Base-by-base conservation (phyloP, 2,888 invertebrate genomes). In the Drosophila parthenogenetica region DNA sequence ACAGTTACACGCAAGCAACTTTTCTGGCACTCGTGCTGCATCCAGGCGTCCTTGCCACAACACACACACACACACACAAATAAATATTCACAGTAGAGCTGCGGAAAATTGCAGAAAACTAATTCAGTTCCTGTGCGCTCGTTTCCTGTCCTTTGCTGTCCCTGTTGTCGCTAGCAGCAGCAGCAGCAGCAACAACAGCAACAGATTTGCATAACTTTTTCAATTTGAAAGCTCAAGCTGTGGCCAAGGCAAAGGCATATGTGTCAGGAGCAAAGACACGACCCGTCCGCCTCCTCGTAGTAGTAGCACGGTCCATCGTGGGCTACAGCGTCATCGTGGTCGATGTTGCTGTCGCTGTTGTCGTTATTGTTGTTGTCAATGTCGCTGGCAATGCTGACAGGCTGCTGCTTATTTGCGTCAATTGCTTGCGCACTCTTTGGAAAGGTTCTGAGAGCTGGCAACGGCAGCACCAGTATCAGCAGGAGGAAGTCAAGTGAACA, bases 161-260 rank as follows among this genome's bases (percentile, higher is more conserved):
- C 77, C 59, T 68, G 79, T 65, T 81, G 55, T 46, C 46, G 39
- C 37, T 49, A 25, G 22, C 48, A 49, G 19, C 55, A 55, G 8
- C 53, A 60, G 35, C 51, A 43, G 13, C 19, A 62, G 46, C 58
- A 66, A 25, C 57, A 58, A 8, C 66, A 65, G 50, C 73, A 76
- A 19, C 62, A 70, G 81, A 85, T 85, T 85, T 85, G 88, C 85
- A 85, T 85, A 85, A 85, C 88, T 85, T 85, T 85, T 85, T 85
- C 88, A 88, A 85, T 85, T 85, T 85, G 68, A 86, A 83, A 81
- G 84, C 87, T 88, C 85, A 85, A 88, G 86, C 85, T 85, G 85
- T 85, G 88, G 79, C 83, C 88, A 70, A 64, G 78, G 70, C 73
- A 81, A 62, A 64, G 83, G 75, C 75, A 82, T 82, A 72, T 77